phyloP scores from a whole-genome alignment of 2,888 invertebrate genomes.

The Melanotus villosus region DNA sequence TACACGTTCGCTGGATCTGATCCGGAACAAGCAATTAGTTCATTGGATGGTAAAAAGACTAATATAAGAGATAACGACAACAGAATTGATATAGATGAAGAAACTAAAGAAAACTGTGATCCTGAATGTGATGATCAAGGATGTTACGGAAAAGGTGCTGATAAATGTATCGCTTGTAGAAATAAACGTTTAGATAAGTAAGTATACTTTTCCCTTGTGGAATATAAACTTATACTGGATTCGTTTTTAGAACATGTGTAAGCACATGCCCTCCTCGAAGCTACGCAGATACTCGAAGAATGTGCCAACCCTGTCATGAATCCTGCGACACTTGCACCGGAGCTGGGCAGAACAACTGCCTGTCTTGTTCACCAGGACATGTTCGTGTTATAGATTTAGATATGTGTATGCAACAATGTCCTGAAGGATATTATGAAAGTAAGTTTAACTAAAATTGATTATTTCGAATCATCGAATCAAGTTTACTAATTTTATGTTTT shows the following conservation, averaged over 20 bases:
- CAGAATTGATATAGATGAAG: slow-evolving; percentile 60
- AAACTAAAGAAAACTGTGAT: slow-evolving; percentile 77
- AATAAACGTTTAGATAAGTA: slow-evolving; percentile 86
- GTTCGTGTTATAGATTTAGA: slow-evolving; percentile 87
- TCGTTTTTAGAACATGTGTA: slow-evolving; percentile 80
- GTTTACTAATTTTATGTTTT: slow-evolving; percentile 38
- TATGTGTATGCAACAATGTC: slow-evolving; percentile 89
- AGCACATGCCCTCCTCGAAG: slow-evolving; percentile 88
- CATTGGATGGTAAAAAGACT: slow-evolving; percentile 79
- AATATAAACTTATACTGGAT: background rate
- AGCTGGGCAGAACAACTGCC: slow-evolving; percentile 87
- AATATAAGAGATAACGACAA: slow-evolving; percentile 67
- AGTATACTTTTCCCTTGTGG: slow-evolving; percentile 59
- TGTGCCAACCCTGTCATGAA: slow-evolving; percentile 90
- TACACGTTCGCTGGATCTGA: slow-evolving; percentile 85
- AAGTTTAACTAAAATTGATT: too few relatives aligned
- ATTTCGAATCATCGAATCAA: too few relatives aligned
- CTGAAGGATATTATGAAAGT: slow-evolving; percentile 92
- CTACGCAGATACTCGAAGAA: slow-evolving; percentile 84
- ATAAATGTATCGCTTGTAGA: slow-evolving; percentile 87
- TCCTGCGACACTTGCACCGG: slow-evolving; percentile 92
- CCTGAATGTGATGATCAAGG: slow-evolving; percentile 89
- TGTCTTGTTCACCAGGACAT: slow-evolving; percentile 88
- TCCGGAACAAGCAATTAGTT: slow-evolving; percentile 82
- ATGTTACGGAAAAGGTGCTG: slow-evolving; percentile 88